Evolutionary conservation across 2,797 vertebrate species (phyloP), one percentile per base, ranked within the genome.

Genomic region (Notoglanidium macrostoma): DNA sequence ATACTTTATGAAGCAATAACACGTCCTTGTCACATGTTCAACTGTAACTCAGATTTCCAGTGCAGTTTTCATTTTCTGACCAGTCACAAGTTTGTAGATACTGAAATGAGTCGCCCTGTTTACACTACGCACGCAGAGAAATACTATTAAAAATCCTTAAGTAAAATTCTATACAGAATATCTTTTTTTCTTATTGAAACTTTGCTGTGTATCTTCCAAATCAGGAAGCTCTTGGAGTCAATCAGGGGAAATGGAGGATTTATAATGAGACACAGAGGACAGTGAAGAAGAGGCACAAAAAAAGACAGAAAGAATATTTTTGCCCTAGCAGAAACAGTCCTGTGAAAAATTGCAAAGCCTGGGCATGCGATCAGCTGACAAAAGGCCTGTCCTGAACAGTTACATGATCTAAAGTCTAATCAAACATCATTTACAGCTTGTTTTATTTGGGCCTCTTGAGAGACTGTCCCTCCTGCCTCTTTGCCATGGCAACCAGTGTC

Each of bases 351-450:
- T 88, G 90, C 87, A 90, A 91, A 92, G 86, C 81, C 90, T 78
- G 89, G 89, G 87, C 83, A 87, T 87, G 86, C 63, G 57, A 90
- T 90, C 92, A 88, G 91, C 92, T 90, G 89, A 93, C 93, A 94
- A 95, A 94, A 95, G 95, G 94, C 95, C 95, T 95, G 95, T 94
- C 96, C 95, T 94, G 89, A 96, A 97, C 96, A 94, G 96, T 97
- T 96, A 96, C 96, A 97, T 97, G 97, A 98, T 98, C 97, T 98
- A 98, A 98, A 98, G 98, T 97, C 97, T 97, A 98, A 99, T 98
- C 97, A 99, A 98, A 98, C 97, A 98, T 98, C 95, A 98, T 98
- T 98, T 98, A 97, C 97, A 97, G 97, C 97, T 96, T 98, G 97
- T 98, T 98, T 98, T 98, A 98, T 98, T 98, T 97, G 96, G 96